phyloP scores from a whole-genome alignment of 2,888 invertebrate genomes.

The Phania funesta region DNA sequence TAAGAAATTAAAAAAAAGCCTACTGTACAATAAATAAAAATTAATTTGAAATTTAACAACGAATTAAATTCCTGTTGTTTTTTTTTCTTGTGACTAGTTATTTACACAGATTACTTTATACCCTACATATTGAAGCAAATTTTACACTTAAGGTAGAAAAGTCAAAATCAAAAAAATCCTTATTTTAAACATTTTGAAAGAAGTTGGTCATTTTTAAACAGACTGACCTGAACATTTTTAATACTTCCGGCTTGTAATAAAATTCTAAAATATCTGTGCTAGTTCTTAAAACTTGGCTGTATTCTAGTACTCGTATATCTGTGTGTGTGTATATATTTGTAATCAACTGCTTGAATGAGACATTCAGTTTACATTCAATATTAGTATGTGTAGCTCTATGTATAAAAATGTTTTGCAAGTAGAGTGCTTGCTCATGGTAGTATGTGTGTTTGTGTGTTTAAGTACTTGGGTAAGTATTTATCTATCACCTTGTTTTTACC shows the following conservation, averaged over 20 bases:
- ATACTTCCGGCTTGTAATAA: not conserved
- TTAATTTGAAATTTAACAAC: too few relatives aligned
- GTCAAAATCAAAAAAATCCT: too few relatives aligned
- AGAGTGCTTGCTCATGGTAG: not conserved
- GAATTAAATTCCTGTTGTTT: not conserved
- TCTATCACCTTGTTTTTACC: conserved; percentile 51
- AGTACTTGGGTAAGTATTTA: conserved; percentile 10
- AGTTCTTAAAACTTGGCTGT: not conserved
- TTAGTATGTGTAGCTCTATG: not conserved
- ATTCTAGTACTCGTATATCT: not conserved
- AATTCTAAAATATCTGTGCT: not conserved
- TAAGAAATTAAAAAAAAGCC: not conserved
- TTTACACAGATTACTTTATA: too few relatives aligned
- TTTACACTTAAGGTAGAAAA: too few relatives aligned
- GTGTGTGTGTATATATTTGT: not conserved
- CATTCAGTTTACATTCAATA: not conserved
- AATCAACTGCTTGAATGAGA: not conserved
- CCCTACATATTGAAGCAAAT: too few relatives aligned
- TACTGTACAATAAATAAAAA: not conserved
- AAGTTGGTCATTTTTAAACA: not conserved
- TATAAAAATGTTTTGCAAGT: not conserved
- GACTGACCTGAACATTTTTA: not conserved
- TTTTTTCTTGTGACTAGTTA: too few relatives aligned
- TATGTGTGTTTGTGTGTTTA: not conserved
- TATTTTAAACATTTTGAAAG: not conserved